Conservation (phyloP, 1,140 invertebrate genomes). For the Leptonema lineaticorne region DNA sequence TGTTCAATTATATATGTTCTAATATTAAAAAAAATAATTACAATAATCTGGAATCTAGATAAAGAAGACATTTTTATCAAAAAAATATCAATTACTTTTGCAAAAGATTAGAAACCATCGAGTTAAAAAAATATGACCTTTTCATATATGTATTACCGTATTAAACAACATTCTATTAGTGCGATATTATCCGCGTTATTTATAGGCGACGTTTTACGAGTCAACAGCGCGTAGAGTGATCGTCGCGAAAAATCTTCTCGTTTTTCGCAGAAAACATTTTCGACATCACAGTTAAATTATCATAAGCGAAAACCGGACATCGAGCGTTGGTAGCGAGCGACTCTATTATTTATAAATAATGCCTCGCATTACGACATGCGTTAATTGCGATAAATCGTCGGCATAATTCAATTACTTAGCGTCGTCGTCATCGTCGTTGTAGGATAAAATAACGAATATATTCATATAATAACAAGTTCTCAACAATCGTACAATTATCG, state of each 20-base stretch:
- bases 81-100: too few relatives aligned
- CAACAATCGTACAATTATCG: too few relatives aligned
- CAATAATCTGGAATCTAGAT: too few relatives aligned
- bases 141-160: background rate
- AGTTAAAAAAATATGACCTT: too few relatives aligned
- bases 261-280: background rate
- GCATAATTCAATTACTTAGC: slow-evolving; percentile 16
- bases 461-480: too few relatives aligned
- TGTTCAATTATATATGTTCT: too few relatives aligned
- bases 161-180: slow-evolving; percentile 15
- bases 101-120: too few relatives aligned
- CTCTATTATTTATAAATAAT: slow-evolving; percentile 25
- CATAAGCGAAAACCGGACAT: slow-evolving; percentile 15
- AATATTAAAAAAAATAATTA: too few relatives aligned
- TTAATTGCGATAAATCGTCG: slow-evolving; percentile 28
- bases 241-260: background rate
- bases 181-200: slow-evolving; percentile 11
- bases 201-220: background rate
- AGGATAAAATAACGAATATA: too few relatives aligned
- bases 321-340: slow-evolving; percentile 13
- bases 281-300: slow-evolving; percentile 17
- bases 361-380: slow-evolving; percentile 8
- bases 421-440: background rate
- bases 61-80: too few relatives aligned
- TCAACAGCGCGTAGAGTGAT: background rate